Conservation (phyloP, 2,888 invertebrate species). For the Smittia aterrima region DNA sequence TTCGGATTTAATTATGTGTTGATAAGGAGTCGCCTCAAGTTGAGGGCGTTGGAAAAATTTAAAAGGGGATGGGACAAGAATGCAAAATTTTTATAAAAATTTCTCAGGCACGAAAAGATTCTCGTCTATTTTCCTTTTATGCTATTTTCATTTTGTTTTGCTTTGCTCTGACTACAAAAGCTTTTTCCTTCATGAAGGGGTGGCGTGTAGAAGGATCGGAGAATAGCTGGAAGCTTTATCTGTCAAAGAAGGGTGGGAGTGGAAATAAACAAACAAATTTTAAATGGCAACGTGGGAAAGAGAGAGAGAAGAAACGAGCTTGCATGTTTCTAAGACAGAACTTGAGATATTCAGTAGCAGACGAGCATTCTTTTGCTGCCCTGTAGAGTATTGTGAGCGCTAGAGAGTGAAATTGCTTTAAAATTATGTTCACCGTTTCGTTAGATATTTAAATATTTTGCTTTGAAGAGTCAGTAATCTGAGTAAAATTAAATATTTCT, state of each 20-base stretch:
- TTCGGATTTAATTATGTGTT: conserved; percentile 38
- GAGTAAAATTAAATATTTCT: conserved; percentile 3
- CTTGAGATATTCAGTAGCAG: not conserved
- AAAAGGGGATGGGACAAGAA: not conserved
- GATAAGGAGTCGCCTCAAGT: conserved; percentile 23
- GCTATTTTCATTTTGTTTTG: conserved; percentile 23
- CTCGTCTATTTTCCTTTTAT: not conserved
- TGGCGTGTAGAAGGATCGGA: not conserved
- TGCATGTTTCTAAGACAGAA: not conserved
- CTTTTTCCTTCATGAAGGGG: not conserved
- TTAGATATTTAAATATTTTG: too few species aligned
- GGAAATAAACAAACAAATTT: conserved; percentile 24
- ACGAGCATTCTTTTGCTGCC: not conserved
- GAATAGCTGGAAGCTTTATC: not conserved
- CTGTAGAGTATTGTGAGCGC: not conserved
- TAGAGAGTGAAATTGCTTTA: conserved; percentile 23
- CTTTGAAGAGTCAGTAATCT: not conserved
- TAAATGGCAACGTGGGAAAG: not conserved
- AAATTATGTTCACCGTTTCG: not conserved
- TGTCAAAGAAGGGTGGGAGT: conserved; percentile 4
- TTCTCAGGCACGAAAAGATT: conserved; percentile 15
- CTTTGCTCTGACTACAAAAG: not conserved
- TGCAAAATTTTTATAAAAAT: not conserved
- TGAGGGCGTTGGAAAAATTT: not conserved
- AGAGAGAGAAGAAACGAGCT: too few species aligned